phyloP scores from a whole-genome alignment of 2,797 vertebrate genomes.

The Podarcis lilfordi region DNA sequence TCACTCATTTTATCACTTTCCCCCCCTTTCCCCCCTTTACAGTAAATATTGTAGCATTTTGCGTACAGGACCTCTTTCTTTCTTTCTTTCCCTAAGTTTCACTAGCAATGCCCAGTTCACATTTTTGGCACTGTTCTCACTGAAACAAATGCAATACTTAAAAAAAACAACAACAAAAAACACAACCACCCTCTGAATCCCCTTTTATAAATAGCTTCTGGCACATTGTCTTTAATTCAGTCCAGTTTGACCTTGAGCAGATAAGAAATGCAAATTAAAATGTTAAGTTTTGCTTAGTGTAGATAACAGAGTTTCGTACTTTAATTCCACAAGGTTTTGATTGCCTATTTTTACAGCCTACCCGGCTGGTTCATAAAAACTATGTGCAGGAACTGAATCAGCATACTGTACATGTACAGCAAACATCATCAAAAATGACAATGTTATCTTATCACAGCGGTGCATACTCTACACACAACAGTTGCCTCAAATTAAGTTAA shows the following conservation, averaged over 20 bases:
- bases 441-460: slow-evolving; percentile 47
- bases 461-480: slow-evolving; percentile 46
- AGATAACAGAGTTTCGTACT: slow-evolving; percentile 45
- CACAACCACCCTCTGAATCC: neutral
- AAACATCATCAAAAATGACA: slow-evolving; percentile 46
- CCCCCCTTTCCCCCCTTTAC: neutral
- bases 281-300: slow-evolving; percentile 40
- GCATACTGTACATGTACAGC: slow-evolving; percentile 38
- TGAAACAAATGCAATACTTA: slow-evolving; percentile 9
- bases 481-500: slow-evolving; percentile 26
- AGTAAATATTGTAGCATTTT: slow-evolving; percentile 17
- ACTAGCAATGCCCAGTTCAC: neutral
- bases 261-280: slow-evolving; percentile 65
- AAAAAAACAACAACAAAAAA: slow-evolving; percentile 3
- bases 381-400: slow-evolving; percentile 47
- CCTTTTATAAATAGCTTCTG: slow-evolving; percentile 48
- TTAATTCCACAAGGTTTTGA: slow-evolving; percentile 25
- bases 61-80: neutral
- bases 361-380: slow-evolving; percentile 38
- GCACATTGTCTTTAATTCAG: slow-evolving; percentile 42
- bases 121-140: slow-evolving; percentile 22
- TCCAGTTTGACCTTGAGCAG: slow-evolving; percentile 42
- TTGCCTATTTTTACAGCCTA: slow-evolving; percentile 33
- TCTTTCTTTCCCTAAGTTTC: neutral
- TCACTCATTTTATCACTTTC: neutral